These are phyloP conservation scores for Vulpes vulpes DNA, from an alignment of 2,113 vertebrate species.

Conservation along the genomic window DNA sequence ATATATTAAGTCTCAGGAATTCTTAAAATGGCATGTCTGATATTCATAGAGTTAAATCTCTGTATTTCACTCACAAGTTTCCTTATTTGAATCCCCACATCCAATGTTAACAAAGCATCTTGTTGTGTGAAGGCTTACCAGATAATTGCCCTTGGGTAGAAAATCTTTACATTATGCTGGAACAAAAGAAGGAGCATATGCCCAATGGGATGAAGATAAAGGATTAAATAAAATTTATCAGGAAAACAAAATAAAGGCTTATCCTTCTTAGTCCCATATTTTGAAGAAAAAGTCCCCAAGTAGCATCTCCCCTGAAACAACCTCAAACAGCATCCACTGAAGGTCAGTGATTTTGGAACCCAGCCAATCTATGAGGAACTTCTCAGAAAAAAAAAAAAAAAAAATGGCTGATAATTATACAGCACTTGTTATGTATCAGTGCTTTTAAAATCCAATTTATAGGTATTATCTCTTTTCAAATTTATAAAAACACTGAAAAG, in stretches of 20 bases:
- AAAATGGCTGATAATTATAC: not conserved
- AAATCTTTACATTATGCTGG: not conserved
- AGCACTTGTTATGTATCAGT: not conserved
- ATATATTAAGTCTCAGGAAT: not conserved
- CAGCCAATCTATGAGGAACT: not conserved
- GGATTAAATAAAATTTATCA: not conserved
- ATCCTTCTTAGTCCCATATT: not conserved
- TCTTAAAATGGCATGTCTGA: not conserved
- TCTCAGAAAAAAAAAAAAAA: not conserved
- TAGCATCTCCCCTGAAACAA: not conserved
- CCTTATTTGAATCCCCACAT: not conserved
- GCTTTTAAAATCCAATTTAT: not conserved
- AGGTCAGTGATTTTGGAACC: not conserved
- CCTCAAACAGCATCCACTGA: not conserved
- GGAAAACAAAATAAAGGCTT: not conserved
- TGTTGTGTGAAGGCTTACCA: not conserved
- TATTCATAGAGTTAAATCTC: not conserved
- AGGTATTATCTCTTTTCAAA: not conserved
- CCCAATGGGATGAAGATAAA: not conserved
- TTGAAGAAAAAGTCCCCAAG: not conserved
- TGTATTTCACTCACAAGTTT: not conserved
- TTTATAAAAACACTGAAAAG: not conserved
- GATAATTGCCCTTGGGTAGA: not conserved
- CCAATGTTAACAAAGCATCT: not conserved
- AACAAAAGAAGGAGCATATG: not conserved